These are phyloP conservation scores for Caenorhabditis drosophilae DNA, from an alignment of 2,888 invertebrate species.

Conservation along the genomic window DNA sequence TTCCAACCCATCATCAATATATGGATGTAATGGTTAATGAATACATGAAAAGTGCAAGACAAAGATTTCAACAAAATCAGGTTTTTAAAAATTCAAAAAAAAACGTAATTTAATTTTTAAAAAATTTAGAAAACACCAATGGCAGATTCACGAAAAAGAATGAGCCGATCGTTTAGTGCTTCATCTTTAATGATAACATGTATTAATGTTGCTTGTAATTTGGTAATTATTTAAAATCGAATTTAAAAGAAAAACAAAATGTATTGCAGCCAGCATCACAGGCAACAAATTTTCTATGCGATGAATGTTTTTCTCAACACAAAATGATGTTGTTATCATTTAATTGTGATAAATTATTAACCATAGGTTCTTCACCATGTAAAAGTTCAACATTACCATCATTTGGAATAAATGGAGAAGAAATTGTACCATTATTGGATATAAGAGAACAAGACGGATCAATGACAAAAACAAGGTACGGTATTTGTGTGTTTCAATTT, in stretches of 20 bases:
- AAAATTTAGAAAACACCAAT: constrained; percentile 11
- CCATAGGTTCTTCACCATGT: constrained; percentile 12
- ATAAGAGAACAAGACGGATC: not conserved
- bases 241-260: not conserved
- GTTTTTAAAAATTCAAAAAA: not conserved
- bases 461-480: not conserved
- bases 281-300: constrained; percentile 67
- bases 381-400: constrained; percentile 35
- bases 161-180: constrained; percentile 63
- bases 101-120: too few species aligned
- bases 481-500: too few species aligned
- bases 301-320: constrained; percentile 62
- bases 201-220: constrained; percentile 60
- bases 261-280: constrained; percentile 59
- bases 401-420: constrained; percentile 10
- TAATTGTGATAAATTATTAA: constrained; percentile 34
- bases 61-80: constrained; percentile 48
- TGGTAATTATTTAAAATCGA: constrained; percentile 31
- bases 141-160: constrained; percentile 51
- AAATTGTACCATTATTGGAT: not conserved
- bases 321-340: constrained; percentile 51
- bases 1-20: constrained; percentile 61
- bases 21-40: constrained; percentile 62
- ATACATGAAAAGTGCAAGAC: constrained; percentile 61
- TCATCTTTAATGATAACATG: constrained; percentile 61